These are phyloP conservation scores for Peromyscus eremicus DNA, from an alignment of 2,797 vertebrate genomes.

Conservation along the genomic window DNA sequence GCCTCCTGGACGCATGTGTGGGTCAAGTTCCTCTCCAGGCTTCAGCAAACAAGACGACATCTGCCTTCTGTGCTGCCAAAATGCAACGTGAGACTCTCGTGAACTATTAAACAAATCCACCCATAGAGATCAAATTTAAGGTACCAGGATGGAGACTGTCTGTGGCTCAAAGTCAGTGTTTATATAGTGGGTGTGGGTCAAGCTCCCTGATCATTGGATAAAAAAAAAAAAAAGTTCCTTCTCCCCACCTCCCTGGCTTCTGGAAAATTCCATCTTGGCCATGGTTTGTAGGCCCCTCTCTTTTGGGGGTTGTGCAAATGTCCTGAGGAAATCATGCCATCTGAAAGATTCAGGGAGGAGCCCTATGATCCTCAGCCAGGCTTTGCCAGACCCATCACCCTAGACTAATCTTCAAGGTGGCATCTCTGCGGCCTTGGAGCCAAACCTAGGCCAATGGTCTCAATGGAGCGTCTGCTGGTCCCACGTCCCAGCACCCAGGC, in stretches of 20 bases:
- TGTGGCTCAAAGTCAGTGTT: not conserved
- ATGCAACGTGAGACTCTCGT: not conserved
- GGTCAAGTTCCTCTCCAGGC: not conserved
- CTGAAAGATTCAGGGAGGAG: not conserved
- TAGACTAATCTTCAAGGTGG: not conserved
- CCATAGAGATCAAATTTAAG: constrained; percentile 33
- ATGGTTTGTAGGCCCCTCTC: not conserved
- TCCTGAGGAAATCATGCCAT: not conserved
- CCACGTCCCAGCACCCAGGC: not conserved
- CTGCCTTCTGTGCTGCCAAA: constrained; percentile 4
- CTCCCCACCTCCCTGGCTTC: not conserved
- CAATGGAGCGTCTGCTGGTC: not conserved
- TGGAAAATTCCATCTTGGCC: constrained; percentile 34
- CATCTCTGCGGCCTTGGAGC: not conserved
- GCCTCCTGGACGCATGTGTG: not conserved
- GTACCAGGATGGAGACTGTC: not conserved
- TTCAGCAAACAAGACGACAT: not conserved
- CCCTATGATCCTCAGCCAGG: not conserved
- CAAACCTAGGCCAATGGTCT: not conserved
- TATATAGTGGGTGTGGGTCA: not conserved
- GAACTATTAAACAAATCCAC: not conserved
- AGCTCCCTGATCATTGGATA: not conserved
- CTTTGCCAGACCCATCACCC: not conserved
- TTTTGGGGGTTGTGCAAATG: not conserved
- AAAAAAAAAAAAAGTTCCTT: not conserved